phyloP scores from a whole-genome alignment of 2,888 invertebrate species.

The Pantelozetes paolii region DNA sequence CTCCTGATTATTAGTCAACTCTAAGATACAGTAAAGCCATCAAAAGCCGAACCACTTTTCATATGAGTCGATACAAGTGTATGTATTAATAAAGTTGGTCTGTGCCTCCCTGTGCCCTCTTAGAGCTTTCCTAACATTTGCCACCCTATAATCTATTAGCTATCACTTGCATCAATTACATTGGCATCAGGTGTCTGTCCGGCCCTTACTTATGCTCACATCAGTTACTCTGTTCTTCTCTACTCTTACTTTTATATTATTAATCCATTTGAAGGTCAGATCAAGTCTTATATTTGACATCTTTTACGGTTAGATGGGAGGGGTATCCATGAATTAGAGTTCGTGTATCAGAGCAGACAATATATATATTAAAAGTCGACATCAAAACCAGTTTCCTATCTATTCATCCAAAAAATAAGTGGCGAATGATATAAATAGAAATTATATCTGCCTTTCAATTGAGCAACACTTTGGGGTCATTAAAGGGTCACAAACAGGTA shows the following conservation, averaged over 20 bases:
- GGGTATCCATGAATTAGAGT: constrained; percentile 15
- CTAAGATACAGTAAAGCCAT: background rate
- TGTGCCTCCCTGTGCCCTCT: constrained; percentile 13
- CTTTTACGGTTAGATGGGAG: constrained; percentile 35
- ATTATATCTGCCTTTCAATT: constrained; percentile 6
- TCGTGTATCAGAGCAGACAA: constrained; percentile 15
- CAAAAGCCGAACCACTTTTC: constrained; percentile 28
- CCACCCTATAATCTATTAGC: constrained; percentile 37
- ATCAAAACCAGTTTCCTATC: constrained; percentile 25
- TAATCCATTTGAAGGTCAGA: constrained; percentile 30
- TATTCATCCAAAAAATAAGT: background rate
- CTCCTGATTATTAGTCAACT: background rate
- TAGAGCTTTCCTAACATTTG: background rate
- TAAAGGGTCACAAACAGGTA: constrained; percentile 22
- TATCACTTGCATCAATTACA: constrained; percentile 36
- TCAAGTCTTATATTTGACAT: constrained; percentile 14
- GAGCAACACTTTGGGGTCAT: constrained; percentile 32
- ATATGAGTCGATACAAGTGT: constrained; percentile 22
- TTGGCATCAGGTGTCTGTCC: constrained; percentile 28
- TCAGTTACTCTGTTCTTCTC: constrained; percentile 10
- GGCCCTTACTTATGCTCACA: constrained; percentile 26
- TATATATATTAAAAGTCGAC: constrained; percentile 17
- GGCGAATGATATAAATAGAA: constrained; percentile 36
- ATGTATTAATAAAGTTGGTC: constrained; percentile 32
- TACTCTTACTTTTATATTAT: background rate